phyloP scores from a whole-genome alignment of 2,113 vertebrate genomes.

The Phasianus colchicus region DNA sequence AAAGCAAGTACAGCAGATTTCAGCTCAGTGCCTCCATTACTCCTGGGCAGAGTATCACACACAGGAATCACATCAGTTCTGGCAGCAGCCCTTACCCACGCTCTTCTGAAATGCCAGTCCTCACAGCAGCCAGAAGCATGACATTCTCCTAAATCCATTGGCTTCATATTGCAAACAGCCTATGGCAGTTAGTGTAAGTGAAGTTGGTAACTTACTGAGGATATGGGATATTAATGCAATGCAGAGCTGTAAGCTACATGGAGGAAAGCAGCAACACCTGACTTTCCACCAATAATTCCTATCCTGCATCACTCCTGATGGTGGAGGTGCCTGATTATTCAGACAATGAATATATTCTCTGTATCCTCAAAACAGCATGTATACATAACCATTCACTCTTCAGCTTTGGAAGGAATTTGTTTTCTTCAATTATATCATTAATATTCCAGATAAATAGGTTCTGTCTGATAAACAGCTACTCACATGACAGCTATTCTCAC shows the following conservation, averaged over 20 bases:
- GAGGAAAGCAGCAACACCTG: neutral
- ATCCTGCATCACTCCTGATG: neutral
- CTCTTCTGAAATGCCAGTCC: neutral
- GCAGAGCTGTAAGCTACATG: neutral
- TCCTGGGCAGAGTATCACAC: fast-evolving
- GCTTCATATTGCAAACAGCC: neutral
- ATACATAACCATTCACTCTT: neutral
- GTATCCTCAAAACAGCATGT: neutral
- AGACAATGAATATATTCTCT: neutral
- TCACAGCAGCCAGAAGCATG: neutral
- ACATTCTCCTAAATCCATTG: neutral
- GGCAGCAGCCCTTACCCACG: neutral
- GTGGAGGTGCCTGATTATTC: neutral
- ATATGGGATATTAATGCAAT: neutral
- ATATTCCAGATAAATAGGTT: neutral
- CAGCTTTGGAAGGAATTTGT: neutral
- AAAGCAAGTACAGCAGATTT: neutral
- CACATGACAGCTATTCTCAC: neutral
- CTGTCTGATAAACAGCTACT: neutral
- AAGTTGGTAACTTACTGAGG: neutral
- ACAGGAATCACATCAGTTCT: neutral
- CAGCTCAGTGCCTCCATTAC: neutral
- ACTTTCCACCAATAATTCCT: neutral
- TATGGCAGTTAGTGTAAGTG: neutral
- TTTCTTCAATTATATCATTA: neutral